A percentile compares a stretch with the other conserved stretches of the same genome.
Conservation (phyloP, 2,888 invertebrate species). For the Cephus sareptanus region DNA sequence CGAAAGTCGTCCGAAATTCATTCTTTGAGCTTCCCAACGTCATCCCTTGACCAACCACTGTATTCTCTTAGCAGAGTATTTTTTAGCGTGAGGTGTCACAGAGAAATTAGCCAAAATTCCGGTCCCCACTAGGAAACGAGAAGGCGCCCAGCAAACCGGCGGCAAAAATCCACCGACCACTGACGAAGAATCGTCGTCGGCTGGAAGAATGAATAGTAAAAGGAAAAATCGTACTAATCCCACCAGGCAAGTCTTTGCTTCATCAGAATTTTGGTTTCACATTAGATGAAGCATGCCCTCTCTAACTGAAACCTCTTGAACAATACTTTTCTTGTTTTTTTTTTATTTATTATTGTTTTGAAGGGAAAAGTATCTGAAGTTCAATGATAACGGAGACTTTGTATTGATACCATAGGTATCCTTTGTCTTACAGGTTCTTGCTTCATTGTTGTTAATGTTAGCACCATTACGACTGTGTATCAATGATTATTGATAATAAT, state of each 20-base stretch:
- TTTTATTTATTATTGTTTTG: not conserved
- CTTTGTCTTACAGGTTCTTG: not conserved
- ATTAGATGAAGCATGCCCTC: not conserved
- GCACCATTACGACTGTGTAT: not conserved
- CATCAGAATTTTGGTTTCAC: not conserved
- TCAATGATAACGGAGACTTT: not conserved
- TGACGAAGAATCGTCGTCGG: conserved; percentile 58
- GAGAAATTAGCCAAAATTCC: conserved; percentile 78
- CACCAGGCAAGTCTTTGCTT: conserved; percentile 71
- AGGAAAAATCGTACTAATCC: conserved; percentile 86
- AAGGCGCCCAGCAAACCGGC: conserved; percentile 81
- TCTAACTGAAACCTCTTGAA: not conserved
- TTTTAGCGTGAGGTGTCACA: conserved; percentile 32
- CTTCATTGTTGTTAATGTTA: not conserved
- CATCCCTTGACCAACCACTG: not conserved
- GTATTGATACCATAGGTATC: not conserved
- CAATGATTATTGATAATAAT: not conserved
- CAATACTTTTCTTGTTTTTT: not conserved
- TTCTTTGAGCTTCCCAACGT: not conserved
- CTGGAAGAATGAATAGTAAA: conserved; percentile 78
- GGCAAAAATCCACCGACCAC: conserved; percentile 61
- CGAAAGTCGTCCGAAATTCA: not conserved
- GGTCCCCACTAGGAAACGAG: conserved; percentile 85
- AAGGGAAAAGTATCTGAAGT: not conserved
- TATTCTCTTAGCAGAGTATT: conserved; percentile 11